These are phyloP conservation scores for Drosophila phalerata DNA, from an alignment of 2,888 invertebrate genomes.

Conservation along the genomic window DNA sequence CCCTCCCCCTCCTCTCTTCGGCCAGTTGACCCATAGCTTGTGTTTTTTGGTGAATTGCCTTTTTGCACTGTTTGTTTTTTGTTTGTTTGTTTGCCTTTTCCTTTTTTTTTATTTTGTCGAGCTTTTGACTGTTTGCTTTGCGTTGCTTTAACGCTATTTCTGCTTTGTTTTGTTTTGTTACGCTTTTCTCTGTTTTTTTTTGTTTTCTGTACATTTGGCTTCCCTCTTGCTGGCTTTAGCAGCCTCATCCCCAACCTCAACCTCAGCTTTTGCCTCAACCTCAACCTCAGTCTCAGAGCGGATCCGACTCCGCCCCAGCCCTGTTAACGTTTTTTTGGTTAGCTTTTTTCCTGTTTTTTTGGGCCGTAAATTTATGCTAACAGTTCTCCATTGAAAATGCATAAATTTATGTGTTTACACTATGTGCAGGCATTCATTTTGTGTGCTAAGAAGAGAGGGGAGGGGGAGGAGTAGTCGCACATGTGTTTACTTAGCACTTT, in stretches of 20 bases:
- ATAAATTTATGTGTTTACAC: slow-evolving; percentile 81
- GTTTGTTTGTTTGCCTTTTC: slow-evolving; percentile 53
- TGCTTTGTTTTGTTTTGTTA: slow-evolving; percentile 72
- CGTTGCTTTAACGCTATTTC: slow-evolving; percentile 76
- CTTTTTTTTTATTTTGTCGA: slow-evolving; percentile 55
- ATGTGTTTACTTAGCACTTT: slow-evolving; percentile 80
- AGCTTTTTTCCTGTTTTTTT: slow-evolving; percentile 35
- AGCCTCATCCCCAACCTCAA: slow-evolving; percentile 42
- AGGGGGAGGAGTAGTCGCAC: slow-evolving; percentile 38
- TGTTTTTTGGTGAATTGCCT: slow-evolving; percentile 59
- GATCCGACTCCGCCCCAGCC: slow-evolving; percentile 15
- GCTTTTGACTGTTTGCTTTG: slow-evolving; percentile 77
- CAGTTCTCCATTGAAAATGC: slow-evolving; percentile 81
- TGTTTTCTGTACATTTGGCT: slow-evolving; percentile 32
- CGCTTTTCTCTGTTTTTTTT: slow-evolving; percentile 18
- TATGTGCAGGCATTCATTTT: slow-evolving; percentile 74
- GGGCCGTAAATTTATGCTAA: slow-evolving; percentile 79
- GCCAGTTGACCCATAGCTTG: slow-evolving; percentile 49
- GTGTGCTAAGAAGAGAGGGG: slow-evolving; percentile 1
- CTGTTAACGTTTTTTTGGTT: slow-evolving; percentile 19
- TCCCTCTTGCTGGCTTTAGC: slow-evolving; percentile 44
- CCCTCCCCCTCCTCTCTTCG: not conserved
- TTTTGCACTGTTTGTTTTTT: slow-evolving; percentile 72
- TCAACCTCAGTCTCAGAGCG: slow-evolving; percentile 14
- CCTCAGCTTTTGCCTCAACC: not conserved